Base-by-base conservation (phyloP, 1,140 invertebrate genomes). In the Penaeus indicus region DNA sequence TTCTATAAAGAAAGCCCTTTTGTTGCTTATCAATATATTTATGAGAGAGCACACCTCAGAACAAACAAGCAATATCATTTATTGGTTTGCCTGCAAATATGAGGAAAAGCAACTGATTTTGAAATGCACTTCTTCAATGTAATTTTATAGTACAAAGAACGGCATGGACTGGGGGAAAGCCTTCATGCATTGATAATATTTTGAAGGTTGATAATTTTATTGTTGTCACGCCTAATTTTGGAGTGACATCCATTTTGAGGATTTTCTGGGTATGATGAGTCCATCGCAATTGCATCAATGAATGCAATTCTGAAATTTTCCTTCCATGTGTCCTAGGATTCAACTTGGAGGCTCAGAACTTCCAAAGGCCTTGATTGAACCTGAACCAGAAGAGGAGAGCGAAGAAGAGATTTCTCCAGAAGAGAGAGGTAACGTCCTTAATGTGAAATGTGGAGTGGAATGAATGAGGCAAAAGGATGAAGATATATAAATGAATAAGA, bases 361-460 rank as follows among this genome's bases (percentile, higher is more conserved):
- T 83, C 94, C 94, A 42, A 95, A 95, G 93, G 94, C 94, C 90
- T 93, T 94, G 81, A 92, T 94, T 88, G 94, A 95, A 84, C 94
- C 95, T 32, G 87, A 88, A 88, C 93, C 94, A 64, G 95, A 95
- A 81, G 94, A 95, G 80, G 94, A 95, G 77, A 93, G 94, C 86
- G 93, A 94, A 89, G 93, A 92, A 80, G 92, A 94, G 69, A 92
- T 93, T 91, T 94, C 95, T 42, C 94, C 94, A 60, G 95, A 95
- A 92, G 94, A 95, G 92, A 94, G 93, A 94, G 94, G 94, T 94
- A 93, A 92, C 22, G 69, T 83, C 7, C 67, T 47, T 78, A 21
- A 19, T 5, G 13, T 22, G 38, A 5, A 63, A 5, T 18, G 21
- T 42, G n/a, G 54, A 8, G 54, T 13, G 54, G 54, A 16, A 8